A percentile compares a stretch with the other conserved stretches of the same genome.
These are phyloP conservation scores for Psilopsiagon aurifrons DNA, from an alignment of 2,113 vertebrate genomes.

Conservation along the genomic window DNA sequence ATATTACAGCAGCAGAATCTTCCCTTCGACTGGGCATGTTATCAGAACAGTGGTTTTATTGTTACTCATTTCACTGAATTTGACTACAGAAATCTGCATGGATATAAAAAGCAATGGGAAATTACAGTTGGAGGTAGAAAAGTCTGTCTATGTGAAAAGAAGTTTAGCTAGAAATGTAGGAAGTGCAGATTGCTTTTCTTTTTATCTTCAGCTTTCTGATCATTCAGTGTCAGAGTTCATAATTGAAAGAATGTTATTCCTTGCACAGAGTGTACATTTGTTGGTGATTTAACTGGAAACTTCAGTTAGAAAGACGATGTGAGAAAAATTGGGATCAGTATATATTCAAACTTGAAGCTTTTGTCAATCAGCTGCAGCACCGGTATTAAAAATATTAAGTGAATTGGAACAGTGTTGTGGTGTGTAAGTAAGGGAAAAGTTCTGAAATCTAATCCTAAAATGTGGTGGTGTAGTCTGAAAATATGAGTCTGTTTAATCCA, in stretches of 20 bases:
- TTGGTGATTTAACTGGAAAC: not conserved
- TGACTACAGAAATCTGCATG: not conserved
- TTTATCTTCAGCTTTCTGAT: not conserved
- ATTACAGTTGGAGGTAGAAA: not conserved
- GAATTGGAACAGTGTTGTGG: not conserved
- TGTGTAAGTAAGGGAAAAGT: not conserved
- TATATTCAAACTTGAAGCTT: not conserved
- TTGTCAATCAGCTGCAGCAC: not conserved
- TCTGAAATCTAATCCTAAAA: not conserved
- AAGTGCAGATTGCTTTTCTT: not conserved
- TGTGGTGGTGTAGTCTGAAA: not conserved
- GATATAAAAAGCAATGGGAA: not conserved
- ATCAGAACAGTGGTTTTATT: not conserved
- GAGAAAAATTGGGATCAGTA: not conserved
- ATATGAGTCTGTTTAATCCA: not conserved
- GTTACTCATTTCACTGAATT: not conserved
- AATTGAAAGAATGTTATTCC: not conserved
- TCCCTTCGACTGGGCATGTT: not conserved
- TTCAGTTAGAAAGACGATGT: not conserved
- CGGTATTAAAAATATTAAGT: not conserved
- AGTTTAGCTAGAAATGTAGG: not conserved
- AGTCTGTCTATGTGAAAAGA: not conserved
- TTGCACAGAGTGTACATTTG: not conserved
- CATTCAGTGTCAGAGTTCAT: not conserved
- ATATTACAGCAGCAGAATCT: not conserved